phyloP scores from a whole-genome alignment of 2,888 invertebrate species.

The Tolmerus cingulatus region DNA sequence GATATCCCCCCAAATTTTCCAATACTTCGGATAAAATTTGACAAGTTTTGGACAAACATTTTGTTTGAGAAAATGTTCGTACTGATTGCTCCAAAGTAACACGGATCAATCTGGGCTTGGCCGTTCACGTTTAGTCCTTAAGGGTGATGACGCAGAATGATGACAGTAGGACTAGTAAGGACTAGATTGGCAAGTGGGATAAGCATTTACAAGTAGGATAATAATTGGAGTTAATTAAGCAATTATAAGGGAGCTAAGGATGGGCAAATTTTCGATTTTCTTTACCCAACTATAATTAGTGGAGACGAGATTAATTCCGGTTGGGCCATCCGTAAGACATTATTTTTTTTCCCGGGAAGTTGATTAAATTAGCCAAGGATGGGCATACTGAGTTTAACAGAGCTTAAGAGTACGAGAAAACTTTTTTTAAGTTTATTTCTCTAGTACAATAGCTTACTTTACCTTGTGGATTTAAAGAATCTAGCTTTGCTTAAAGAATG shows the following conservation, averaged over 20 bases:
- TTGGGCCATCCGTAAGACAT: neutral
- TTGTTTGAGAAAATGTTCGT: neutral
- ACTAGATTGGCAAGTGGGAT: slow-evolving; percentile 14
- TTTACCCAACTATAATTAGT: neutral
- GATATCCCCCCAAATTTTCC: slow-evolving; percentile 1
- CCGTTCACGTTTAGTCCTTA: no score
- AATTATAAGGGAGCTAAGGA: neutral
- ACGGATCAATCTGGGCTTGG: neutral
- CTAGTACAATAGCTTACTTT: neutral
- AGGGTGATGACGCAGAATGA: neutral
- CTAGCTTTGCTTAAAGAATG: neutral
- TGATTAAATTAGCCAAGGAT: neutral
- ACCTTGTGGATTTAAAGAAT: neutral
- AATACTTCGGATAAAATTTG: slow-evolving; percentile 13
- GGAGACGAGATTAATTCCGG: neutral
- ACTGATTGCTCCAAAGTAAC: neutral
- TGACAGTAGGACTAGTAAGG: neutral
- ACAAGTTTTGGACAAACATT: slow-evolving; percentile 14
- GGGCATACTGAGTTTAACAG: neutral
- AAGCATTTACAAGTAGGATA: slow-evolving; percentile 18
- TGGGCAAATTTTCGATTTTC: slow-evolving; percentile 13
- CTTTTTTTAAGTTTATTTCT: neutral
- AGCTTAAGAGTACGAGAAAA: neutral
- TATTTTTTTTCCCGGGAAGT: neutral
- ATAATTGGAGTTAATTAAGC: slow-evolving; percentile 36